Evolutionary conservation across 2,888 invertebrate species (phyloP), one percentile per base, ranked within the genome.

Genomic region (Harpalus rufipes): DNA sequence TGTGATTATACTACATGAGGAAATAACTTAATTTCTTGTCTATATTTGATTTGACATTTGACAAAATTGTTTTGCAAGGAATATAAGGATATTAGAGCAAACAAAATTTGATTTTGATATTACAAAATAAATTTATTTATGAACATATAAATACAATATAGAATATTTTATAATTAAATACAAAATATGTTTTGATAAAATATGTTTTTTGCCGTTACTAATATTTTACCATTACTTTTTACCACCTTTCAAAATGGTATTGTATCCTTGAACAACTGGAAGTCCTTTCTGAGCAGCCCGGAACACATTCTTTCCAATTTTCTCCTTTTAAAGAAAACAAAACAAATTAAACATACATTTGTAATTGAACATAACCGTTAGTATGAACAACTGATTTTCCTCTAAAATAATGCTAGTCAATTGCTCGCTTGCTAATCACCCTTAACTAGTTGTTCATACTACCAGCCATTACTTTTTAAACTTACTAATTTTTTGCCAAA

Each of bases 401-500:
- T 51, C 32, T 32, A 32, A 32, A 32, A 32, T 32, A 32, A 32
- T 32, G 32, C 32, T 32, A 32, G 32, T 32, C 32, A 32, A 32
- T 21, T n/a, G n/a, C n/a, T 3, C 3, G 3, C 25, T 25, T 3
- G 25, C 3, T 25, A 25, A 25, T 25, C 25, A 25, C 3, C 3
- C 25, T 25, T 32, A 32, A 32, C 5, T 3, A 1, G 21, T 21
- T 21, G 21, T 1, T 21, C 21, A 21, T 21, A 21, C 21, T 21
- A 21, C 3, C 21, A 21, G 21, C 21, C 32, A 32, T 32, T 32
- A 32, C 3, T 51, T 51, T 12, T 59, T 63, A 39, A 58, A 88
- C 88, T 88, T 87, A 88, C 88, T 86, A 88, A 85, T 88, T 88
- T 87, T 79, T 86, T 87, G 85, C 87, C 88, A 14, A 88, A 86